Base-by-base conservation (phyloP, 2,888 invertebrate species). In the Napeogenes inachia region DNA sequence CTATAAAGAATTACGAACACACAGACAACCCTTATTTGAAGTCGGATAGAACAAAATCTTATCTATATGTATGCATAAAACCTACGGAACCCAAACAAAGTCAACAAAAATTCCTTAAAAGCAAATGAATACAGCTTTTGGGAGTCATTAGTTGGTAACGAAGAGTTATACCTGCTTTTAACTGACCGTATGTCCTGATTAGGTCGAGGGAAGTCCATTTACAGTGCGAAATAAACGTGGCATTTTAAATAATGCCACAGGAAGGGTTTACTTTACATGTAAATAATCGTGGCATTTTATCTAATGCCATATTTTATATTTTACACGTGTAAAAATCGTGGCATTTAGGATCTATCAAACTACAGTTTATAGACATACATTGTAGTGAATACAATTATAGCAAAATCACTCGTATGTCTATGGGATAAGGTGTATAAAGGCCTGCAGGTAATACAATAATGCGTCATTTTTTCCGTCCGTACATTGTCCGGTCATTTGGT, bases 181-280 rank as follows among this genome's bases (percentile, higher is more conserved):
- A 67, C 61, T 55, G 63, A 68, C 70, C 74, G 76, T 79, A 81
- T 77, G 68, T 72, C 67, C 66, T 70, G 67, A 69, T 72, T 72
- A 72, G 66, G 57, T 42, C 42, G 42, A 47, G 56, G 53, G 45
- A 13, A 45, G 50, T 21, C 35, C 50, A 50, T 50, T 45, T 30
- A 30, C 30, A 30, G 30, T 30, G 21, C 30, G 30, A 30, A 50
- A 50, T 50, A 50, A 21, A 30, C 12, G 30, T 50, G 50, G 50
- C 30, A 42, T 56, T 56, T 45, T 56, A 50, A 47, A 21, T 47
- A 47, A 47, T 21, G 47, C 47, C n/a, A 21, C 47, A 47, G n/a
- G 21, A 21, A 8, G 8, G n/a, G 21, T 21, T 21, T 21, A 21
- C 1, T 21, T 21, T 21, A 21, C 21, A 21, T 21, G 21, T 21